phyloP scores from a whole-genome alignment of 2,113 vertebrate genomes.

The Odocoileus hemionus region DNA sequence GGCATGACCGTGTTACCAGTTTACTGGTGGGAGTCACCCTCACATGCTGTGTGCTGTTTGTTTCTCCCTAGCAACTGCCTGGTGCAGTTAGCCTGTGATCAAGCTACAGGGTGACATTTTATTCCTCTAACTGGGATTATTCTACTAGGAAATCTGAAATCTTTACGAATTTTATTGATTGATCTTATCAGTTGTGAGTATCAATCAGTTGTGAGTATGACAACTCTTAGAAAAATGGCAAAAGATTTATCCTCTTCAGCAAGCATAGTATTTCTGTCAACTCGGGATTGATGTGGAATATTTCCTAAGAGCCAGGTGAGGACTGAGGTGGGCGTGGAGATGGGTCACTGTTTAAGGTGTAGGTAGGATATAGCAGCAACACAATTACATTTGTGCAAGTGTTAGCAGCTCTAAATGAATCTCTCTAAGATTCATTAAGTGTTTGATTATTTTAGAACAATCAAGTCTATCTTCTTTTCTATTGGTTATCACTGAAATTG shows the following conservation, averaged over 20 bases:
- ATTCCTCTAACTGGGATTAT: background rate
- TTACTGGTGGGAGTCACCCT: conserved; percentile 45
- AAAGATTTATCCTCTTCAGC: background rate
- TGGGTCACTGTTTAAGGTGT: background rate
- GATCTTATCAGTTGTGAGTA: too few species aligned
- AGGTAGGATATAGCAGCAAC: background rate
- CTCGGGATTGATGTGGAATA: background rate
- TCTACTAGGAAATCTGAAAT: conserved; percentile 34
- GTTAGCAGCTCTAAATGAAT: background rate
- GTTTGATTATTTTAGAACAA: background rate
- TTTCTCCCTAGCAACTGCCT: conserved; percentile 20
- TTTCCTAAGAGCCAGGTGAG: background rate
- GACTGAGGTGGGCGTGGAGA: fast-evolving
- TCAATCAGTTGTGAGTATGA: too few species aligned
- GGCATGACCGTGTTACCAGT: background rate
- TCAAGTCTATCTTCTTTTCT: background rate
- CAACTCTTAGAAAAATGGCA: background rate
- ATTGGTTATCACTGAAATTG: background rate
- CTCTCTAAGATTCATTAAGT: background rate
- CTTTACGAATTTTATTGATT: background rate
- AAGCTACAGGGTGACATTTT: background rate
- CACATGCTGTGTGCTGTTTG: background rate
- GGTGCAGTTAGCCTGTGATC: conserved; percentile 17
- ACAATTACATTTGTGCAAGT: fast-evolving
- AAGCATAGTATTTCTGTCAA: background rate